A percentile compares a stretch with the other conserved stretches of the same genome.
Evolutionary conservation across 2,888 invertebrate species (phyloP).

Genomic region (Synanthedon formicaeformis): DNA sequence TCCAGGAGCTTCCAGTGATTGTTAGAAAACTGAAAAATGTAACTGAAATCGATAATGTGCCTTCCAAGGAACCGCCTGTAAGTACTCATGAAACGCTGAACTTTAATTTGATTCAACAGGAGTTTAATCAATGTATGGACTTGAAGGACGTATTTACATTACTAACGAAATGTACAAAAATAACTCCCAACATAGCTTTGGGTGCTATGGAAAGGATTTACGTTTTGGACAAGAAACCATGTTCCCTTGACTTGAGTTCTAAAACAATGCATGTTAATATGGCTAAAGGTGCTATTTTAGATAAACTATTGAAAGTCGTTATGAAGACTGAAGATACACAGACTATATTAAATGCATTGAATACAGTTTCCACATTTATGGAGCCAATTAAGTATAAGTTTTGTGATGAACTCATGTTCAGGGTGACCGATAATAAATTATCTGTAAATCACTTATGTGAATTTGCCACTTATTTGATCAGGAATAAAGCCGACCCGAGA

Average conservation of each 20-base stretch:
- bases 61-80: slow-evolving; percentile 15
- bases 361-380: slow-evolving; percentile 46
- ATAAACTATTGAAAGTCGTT: slow-evolving; percentile 53
- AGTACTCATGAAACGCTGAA: slow-evolving; percentile 31
- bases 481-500: slow-evolving; percentile 49
- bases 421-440: slow-evolving; percentile 72
- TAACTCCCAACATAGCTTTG: slow-evolving; percentile 61
- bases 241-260: slow-evolving; percentile 15
- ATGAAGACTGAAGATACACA: slow-evolving; percentile 58
- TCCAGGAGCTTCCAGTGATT: slow-evolving; percentile 76
- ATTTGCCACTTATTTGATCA: slow-evolving; percentile 65
- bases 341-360: slow-evolving; percentile 53
- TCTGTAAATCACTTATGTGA: slow-evolving; percentile 71
- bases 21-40: slow-evolving; percentile 65
- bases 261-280: slow-evolving; percentile 35
- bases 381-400: slow-evolving; percentile 63
- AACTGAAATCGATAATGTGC: slow-evolving; percentile 30
- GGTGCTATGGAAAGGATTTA: slow-evolving; percentile 63
- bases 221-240: slow-evolving; percentile 44
- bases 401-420: slow-evolving; percentile 72
- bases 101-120: slow-evolving; percentile 53
- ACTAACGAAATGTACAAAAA: slow-evolving; percentile 59
- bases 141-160: slow-evolving; percentile 55
- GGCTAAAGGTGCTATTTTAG: slow-evolving; percentile 58
- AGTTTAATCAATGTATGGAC: slow-evolving; percentile 54